These are phyloP conservation scores for Borostomias antarcticus DNA, from an alignment of 2,797 vertebrate species.

Conservation along the genomic window DNA sequence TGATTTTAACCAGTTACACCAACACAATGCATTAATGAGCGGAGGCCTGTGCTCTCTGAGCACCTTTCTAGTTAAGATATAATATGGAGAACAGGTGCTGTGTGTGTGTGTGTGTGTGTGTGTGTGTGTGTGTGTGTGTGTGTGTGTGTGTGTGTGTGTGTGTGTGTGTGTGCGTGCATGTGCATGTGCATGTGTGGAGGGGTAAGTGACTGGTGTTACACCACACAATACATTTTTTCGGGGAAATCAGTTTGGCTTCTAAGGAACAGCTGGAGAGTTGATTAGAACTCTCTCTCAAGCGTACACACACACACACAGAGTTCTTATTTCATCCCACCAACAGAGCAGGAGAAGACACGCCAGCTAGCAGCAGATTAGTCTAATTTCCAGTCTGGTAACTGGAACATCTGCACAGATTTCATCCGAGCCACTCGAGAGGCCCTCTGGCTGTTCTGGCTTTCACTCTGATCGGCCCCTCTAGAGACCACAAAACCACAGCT, in stretches of 20 bases:
- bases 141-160: too few species aligned
- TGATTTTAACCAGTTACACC: too few species aligned
- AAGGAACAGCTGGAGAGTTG: constrained; percentile 60
- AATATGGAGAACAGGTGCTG: too few species aligned
- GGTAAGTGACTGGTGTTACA: constrained; percentile 38
- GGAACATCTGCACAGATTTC: constrained; percentile 62
- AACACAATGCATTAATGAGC: too few species aligned
- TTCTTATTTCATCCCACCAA: constrained; percentile 62
- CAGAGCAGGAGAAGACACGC: constrained; percentile 60
- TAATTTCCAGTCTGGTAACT: constrained; percentile 75
- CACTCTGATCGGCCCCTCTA: too few species aligned
- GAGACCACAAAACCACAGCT: too few species aligned
- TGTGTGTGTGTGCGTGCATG: constrained; percentile 23
- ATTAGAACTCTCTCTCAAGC: constrained; percentile 37
- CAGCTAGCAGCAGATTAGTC: constrained; percentile 71
- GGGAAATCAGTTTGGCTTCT: constrained; percentile 72
- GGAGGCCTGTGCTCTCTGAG: too few species aligned
- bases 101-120: too few species aligned
- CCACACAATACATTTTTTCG: constrained; percentile 72
- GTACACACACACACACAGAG: constrained; percentile 21
- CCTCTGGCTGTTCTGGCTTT: constrained; percentile 58
- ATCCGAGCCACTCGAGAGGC: constrained; percentile 61
- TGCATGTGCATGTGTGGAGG: too few species aligned
- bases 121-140: too few species aligned
- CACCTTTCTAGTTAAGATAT: too few species aligned